Evolutionary conservation across 2,888 invertebrate species (phyloP), one percentile per base, ranked within the genome.

Genomic region (Caenorhabditis afra): DNA sequence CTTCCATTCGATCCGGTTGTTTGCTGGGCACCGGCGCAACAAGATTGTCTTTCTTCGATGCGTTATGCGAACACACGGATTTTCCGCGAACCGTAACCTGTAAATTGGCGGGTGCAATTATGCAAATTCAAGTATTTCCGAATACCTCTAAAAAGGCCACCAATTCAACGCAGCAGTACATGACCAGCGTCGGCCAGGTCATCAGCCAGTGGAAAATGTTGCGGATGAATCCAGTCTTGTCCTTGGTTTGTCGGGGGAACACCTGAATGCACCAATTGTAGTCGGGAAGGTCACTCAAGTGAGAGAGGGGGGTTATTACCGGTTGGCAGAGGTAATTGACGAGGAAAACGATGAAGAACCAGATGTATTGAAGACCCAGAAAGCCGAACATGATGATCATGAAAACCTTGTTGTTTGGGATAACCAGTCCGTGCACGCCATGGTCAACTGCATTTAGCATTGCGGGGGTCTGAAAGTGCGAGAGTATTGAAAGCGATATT

Each of bases 11-110:
- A 49, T 86, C 81, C 12, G 85, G 85, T 23, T 70, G 44, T 74
- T 82, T 82, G 41, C 79, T 78, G 50, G 76, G 59, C 18, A 73
- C 70, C 12, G 84, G 84, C 23, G 83, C 81, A 18, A 86, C 84
- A 14, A 88, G 79, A 58, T 86, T 87, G 64, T 88, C 87, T 66
- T 88, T 88, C 81, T 88, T 88, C 39, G 86, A 86, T 4, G 88
- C 88, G 23, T 78, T 85, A 76, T 88, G 88, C 16, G 84, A 83
- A 70, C 87, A 87, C 16, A 87, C 87, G n/a, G 81, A 77, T 78
- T 87, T 87, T 44, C 87, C 87, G 49, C 86, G 78, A 20, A 88
- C 68, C 11, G 88, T 87, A 22, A 87, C 83, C 85, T 85, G 61
- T 18, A 80, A 65, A 64, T 3, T 12, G 23, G 29, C 37, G 14